Evolutionary conservation across 2,888 invertebrate genomes (phyloP), one percentile per base, ranked within the genome.

Genomic region (Dioctria rufipes): DNA sequence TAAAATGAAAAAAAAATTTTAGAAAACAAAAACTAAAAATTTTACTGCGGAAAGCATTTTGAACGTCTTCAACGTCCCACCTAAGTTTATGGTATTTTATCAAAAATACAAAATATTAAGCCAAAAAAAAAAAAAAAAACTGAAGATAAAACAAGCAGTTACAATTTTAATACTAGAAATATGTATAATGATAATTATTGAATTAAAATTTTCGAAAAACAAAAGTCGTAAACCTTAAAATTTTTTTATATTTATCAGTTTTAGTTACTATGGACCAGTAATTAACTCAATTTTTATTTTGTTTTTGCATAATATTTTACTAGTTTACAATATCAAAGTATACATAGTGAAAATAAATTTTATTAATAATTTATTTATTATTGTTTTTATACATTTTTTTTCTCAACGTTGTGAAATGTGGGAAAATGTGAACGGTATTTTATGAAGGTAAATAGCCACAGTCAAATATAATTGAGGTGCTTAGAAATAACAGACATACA

Each of bases 11-110:
- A 66, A 66, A 65, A 65, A 65, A 65, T 37, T 11, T 11, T 25
- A 65, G 65, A 6, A 61, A 61, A n/a, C n/a, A 65, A 13, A 8
- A 58, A 13, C n/a, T 3, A 1, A 42, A 9, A 73, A 73, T 3
- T 13, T 25, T 60, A 37, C 51, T 73, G 54, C 25, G 73, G 54
- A 73, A 43, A 73, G 25, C 25, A 54, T 71, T 9, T 37, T 71
- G 51, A 69, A 51, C 69, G 69, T 69, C 69, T 51, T 69, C 58
- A 73, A 73, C 43, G 60, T 77, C 77, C 77, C 77, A 77, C 77
- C 77, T 77, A 49, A 77, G 77, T 77, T 61, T 77, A 63, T 77
- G 61, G 49, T 77, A 39, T 77, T 77, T 77, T 77, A 77, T 46
- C 37, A 13, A 73, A 39, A 58, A 58, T 58, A 40, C 40, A 40